Evolutionary conservation across 2,113 vertebrate species (phyloP).

Genomic region (Macaca nemestrina): DNA sequence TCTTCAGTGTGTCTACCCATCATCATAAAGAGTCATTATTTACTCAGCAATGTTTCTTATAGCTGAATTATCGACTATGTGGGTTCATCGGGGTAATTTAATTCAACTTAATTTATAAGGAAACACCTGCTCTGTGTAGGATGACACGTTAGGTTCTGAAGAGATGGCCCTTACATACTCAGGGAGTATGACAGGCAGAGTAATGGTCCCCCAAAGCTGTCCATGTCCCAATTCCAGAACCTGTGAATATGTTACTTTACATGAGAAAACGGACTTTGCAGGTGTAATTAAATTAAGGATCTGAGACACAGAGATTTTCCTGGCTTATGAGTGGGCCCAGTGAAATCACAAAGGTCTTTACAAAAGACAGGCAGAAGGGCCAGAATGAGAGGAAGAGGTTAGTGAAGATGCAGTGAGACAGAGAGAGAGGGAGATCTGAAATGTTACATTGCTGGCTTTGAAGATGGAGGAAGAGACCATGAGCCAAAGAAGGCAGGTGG

Average conservation of each 20-base stretch:
- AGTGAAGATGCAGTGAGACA: neutral
- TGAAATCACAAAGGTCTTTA: neutral
- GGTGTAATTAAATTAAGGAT: neutral
- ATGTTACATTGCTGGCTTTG: neutral
- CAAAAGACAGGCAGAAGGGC: neutral
- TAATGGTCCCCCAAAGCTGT: neutral
- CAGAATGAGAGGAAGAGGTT: neutral
- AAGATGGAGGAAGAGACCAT: neutral
- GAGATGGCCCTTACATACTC: neutral
- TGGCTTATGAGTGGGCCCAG: neutral
- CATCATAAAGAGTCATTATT: conserved; percentile 5
- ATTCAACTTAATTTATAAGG: conserved; percentile 6
- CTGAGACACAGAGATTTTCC: neutral
- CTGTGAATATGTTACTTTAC: neutral
- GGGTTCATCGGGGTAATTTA: neutral
- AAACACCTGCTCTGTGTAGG: neutral
- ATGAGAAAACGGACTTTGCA: neutral
- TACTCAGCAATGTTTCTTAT: neutral
- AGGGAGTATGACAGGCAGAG: neutral
- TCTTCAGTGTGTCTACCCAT: neutral
- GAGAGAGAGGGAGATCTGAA: neutral
- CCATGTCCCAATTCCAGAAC: neutral
- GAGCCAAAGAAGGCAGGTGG: neutral
- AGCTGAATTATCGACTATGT: conserved; percentile 4
- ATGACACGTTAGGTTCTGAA: neutral